Percentiles rank a stretch among this genome's conserved stretches.
These are phyloP conservation scores for Coelinius sp. DNA, from an alignment of 2,888 invertebrate species.

Conservation along the genomic window DNA sequence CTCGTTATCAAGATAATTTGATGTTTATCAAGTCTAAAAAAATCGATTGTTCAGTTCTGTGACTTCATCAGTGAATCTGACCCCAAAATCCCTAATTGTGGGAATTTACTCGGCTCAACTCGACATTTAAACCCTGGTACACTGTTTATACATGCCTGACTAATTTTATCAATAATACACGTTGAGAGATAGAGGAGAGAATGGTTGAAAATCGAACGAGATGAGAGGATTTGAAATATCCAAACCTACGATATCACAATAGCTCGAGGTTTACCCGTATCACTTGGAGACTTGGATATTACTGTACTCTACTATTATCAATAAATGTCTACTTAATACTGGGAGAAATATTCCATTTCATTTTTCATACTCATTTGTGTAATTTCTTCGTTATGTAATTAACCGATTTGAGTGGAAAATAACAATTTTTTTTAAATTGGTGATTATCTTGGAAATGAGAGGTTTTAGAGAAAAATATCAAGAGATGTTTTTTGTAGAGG, in stretches of 20 bases:
- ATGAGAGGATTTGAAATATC: conserved; percentile 35
- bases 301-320: background rate
- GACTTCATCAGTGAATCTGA: no score
- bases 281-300: conserved; percentile 38
- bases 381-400: background rate
- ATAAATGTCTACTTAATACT: background rate
- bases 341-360: background rate
- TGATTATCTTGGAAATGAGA: no score
- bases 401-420: background rate
- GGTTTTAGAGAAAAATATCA: no score
- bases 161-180: conserved; percentile 15
- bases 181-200: background rate
- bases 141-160: background rate
- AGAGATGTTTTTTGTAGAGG: no score
- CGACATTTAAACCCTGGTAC: conserved; percentile 8
- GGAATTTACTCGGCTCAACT: background rate
- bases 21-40: no score
- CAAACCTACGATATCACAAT: conserved; percentile 50
- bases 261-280: conserved; percentile 57
- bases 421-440: no score
- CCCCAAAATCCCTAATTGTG: no score
- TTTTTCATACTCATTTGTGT: background rate
- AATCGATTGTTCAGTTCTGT: no score
- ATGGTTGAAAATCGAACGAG: conserved; percentile 17
- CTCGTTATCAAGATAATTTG: no score